phyloP scores from a whole-genome alignment of 2,888 invertebrate species.

The Leucophenga maculata region DNA sequence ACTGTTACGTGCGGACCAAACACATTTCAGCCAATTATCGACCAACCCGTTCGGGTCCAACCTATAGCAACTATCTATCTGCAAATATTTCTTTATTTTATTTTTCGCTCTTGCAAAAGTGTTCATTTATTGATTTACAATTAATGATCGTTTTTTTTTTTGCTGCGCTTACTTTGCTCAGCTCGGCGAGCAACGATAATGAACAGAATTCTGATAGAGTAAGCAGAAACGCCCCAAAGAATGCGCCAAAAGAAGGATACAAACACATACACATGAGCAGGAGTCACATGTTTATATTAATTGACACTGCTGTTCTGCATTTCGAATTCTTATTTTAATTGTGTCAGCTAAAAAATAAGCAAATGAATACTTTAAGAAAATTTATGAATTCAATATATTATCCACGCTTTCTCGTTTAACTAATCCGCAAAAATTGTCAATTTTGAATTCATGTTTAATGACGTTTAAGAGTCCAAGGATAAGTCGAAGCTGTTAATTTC shows the following conservation, averaged over 20 bases:
- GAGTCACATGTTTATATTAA: too few species aligned
- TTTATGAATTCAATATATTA: too few species aligned
- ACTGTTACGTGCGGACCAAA: not conserved
- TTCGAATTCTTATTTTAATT: too few species aligned
- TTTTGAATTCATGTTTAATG: too few species aligned
- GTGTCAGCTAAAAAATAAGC: too few species aligned
- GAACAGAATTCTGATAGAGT: constrained; percentile 11
- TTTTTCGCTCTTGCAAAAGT: constrained; percentile 36
- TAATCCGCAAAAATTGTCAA: too few species aligned
- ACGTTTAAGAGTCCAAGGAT: too few species aligned
- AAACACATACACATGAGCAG: not conserved
- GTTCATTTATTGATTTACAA: constrained; percentile 65
- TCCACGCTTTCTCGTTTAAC: too few species aligned
- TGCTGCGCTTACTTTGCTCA: not conserved
- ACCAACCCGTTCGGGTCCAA: not conserved
- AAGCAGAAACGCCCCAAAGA: constrained; percentile 10
- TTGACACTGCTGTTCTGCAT: too few species aligned
- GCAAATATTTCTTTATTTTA: not conserved
- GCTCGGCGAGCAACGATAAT: constrained; percentile 11
- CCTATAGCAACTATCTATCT: not conserved
- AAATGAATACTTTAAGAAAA: too few species aligned
- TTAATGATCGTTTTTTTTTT: constrained; percentile 47
- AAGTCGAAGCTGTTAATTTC: too few species aligned
- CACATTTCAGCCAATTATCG: constrained; percentile 18
- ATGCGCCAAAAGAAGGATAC: not conserved